A percentile compares a stretch with the other conserved stretches of the same genome.
These are phyloP conservation scores for Muraenolepis orangiensis DNA, from an alignment of 2,797 vertebrate species.

Conservation along the genomic window DNA sequence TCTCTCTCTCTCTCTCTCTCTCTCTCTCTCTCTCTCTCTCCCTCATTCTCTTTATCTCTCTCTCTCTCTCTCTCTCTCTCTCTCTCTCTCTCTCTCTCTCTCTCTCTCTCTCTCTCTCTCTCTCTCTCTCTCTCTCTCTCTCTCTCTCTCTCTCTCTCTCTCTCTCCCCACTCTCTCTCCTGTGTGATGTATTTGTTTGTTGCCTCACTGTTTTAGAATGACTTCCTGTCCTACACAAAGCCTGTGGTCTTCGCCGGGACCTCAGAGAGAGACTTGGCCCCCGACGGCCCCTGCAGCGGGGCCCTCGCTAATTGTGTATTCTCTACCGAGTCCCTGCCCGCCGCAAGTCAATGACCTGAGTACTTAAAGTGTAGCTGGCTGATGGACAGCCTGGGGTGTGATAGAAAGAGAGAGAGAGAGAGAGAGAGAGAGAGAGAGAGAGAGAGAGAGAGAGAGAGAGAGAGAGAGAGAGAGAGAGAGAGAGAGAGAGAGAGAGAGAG, in stretches of 20 bases:
- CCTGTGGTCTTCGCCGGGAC: conserved; percentile 64
- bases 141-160: background rate
- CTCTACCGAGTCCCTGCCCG: conserved; percentile 50
- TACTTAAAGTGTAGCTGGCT: conserved; percentile 50
- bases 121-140: conserved; percentile 11
- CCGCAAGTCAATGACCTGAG: conserved; percentile 63
- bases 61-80: too few species aligned
- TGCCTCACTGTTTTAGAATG: conserved; percentile 63
- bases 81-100: too few species aligned
- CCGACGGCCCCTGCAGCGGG: background rate
- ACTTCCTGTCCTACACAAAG: conserved; percentile 67
- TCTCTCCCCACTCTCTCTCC: too few species aligned
- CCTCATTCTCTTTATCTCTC: too few species aligned
- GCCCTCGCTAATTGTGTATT: conserved; percentile 66
- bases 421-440: background rate
- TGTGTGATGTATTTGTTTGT: conserved; percentile 57
- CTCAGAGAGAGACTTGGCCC: conserved; percentile 41
- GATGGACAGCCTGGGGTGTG: conserved; percentile 22
- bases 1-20: conserved; percentile 4
- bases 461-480: too few species aligned
- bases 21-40: conserved; percentile 7
- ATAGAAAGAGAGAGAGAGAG: conserved; percentile 1
- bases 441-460: too few species aligned
- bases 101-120: too few species aligned
- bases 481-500: too few species aligned